Conservation (phyloP, 1,140 invertebrate species). For the Wasmannia auropunctata region DNA sequence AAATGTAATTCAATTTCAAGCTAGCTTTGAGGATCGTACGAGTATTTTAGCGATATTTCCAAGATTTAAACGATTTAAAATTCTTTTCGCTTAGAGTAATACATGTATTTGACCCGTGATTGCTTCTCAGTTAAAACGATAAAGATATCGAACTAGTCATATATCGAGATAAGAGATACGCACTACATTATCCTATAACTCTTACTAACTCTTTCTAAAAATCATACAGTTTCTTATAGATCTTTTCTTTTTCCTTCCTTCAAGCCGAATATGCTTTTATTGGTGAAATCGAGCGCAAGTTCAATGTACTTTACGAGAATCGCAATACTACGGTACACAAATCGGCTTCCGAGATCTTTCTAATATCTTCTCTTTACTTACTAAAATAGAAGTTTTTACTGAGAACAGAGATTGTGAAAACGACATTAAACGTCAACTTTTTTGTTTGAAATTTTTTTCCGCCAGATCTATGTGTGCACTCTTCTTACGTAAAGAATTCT, state of each 20-base stretch:
- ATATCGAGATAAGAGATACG: slow-evolving; percentile 28
- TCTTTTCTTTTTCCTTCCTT: not conserved
- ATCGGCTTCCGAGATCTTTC: not conserved
- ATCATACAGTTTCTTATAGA: slow-evolving; percentile 8
- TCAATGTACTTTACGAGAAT: not conserved
- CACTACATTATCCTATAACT: slow-evolving; percentile 24
- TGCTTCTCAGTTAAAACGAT: slow-evolving; percentile 3
- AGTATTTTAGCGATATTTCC: not conserved
- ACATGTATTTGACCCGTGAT: not conserved
- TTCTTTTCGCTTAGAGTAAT: not conserved
- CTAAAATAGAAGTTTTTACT: not conserved
- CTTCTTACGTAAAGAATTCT: not conserved
- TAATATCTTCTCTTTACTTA: not conserved
- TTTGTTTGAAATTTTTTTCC: not conserved
- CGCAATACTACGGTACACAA: not conserved
- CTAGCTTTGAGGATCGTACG: not conserved
- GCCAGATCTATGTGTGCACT: not conserved
- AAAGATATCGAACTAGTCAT: slow-evolving; percentile 9
- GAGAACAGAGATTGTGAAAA: not conserved
- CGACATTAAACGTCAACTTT: not conserved
- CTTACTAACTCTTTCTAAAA: slow-evolving; percentile 19
- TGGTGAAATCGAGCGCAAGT: not conserved
- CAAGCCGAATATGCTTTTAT: not conserved
- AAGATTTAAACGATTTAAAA: not conserved
- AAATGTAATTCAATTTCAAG: not conserved